Conservation (phyloP, 2,797 vertebrate species). For the Decapterus maruadsi region DNA sequence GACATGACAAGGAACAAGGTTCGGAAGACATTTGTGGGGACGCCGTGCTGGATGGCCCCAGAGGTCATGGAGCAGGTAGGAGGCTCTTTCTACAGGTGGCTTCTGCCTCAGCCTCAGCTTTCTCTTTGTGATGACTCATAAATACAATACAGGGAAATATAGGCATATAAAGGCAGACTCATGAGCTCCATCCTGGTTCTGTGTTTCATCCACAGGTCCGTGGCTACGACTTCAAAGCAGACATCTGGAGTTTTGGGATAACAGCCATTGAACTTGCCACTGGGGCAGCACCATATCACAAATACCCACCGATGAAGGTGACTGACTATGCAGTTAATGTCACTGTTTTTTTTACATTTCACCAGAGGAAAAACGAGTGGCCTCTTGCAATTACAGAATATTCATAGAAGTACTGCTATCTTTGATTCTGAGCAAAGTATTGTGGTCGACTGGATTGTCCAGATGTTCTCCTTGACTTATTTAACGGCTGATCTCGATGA, state of each 20-base stretch:
- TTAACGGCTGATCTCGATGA: background rate
- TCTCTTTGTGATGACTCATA: background rate
- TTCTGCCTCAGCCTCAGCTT: background rate
- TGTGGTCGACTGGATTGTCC: background rate
- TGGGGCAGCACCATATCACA: slow-evolving; percentile 95
- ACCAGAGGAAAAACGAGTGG: background rate
- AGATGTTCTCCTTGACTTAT: background rate
- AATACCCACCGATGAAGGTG: slow-evolving; percentile 97
- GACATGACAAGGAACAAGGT: slow-evolving; percentile 98
- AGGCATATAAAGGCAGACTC: too few relatives aligned
- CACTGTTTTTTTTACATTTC: background rate
- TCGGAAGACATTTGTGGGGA: slow-evolving; percentile 96
- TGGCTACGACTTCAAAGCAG: slow-evolving; percentile 97
- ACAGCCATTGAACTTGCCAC: slow-evolving; percentile 97
- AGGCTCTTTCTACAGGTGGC: background rate
- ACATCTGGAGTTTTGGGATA: slow-evolving; percentile 98
- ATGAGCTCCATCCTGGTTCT: background rate
- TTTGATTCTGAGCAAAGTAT: background rate
- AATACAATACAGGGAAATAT: background rate
- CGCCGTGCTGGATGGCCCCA: slow-evolving; percentile 98
- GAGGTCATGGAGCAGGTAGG: slow-evolving; percentile 97
- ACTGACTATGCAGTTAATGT: background rate
- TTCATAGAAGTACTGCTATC: background rate
- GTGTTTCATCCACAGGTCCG: slow-evolving; percentile 86
- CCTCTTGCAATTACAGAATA: too few relatives aligned